Percentiles rank a stretch among this genome's conserved stretches.
Evolutionary conservation across 2,797 vertebrate genomes (phyloP).

Genomic region (Moxostoma hubbsi): DNA sequence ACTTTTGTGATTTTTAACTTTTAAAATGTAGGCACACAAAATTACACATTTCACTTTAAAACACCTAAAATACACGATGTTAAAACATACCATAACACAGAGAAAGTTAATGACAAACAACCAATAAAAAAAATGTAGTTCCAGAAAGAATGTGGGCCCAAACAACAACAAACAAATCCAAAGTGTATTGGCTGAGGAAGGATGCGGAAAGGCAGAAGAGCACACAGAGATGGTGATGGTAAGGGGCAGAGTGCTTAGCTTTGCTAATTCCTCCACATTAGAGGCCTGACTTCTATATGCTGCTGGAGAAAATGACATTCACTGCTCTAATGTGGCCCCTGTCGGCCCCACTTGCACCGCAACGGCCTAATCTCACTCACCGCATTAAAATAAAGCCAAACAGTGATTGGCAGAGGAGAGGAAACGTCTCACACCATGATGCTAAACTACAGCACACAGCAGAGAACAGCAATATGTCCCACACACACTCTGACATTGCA

Average conservation of each 20-base stretch:
- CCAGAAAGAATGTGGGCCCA: not conserved
- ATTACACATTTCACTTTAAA: no score
- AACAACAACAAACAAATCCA: slow-evolving; percentile 29
- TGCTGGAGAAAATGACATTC: slow-evolving; percentile 66
- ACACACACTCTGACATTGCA: slow-evolving; percentile 24
- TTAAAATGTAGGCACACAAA: no score
- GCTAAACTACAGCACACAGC: slow-evolving; percentile 58
- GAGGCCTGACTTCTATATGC: slow-evolving; percentile 53
- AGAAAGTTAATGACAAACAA: not conserved
- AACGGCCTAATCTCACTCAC: slow-evolving; percentile 55
- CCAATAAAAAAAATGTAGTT: not conserved
- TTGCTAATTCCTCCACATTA: slow-evolving; percentile 60
- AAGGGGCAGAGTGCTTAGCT: slow-evolving; percentile 21
- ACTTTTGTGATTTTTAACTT: no score
- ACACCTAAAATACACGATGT: no score
- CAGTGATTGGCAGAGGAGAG: slow-evolving; percentile 48
- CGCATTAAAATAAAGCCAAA: slow-evolving; percentile 62
- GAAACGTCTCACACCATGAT: slow-evolving; percentile 47
- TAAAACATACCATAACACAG: not conserved
- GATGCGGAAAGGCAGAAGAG: slow-evolving; percentile 6
- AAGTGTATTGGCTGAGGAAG: not conserved
- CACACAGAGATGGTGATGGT: slow-evolving; percentile 32
- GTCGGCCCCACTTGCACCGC: slow-evolving; percentile 60
- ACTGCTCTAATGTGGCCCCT: slow-evolving; percentile 56
- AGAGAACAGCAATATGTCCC: slow-evolving; percentile 37